A percentile compares a stretch with the other conserved stretches of the same genome.
Conservation (phyloP, 2,888 invertebrate species). For the Stegana nigrithorax region DNA sequence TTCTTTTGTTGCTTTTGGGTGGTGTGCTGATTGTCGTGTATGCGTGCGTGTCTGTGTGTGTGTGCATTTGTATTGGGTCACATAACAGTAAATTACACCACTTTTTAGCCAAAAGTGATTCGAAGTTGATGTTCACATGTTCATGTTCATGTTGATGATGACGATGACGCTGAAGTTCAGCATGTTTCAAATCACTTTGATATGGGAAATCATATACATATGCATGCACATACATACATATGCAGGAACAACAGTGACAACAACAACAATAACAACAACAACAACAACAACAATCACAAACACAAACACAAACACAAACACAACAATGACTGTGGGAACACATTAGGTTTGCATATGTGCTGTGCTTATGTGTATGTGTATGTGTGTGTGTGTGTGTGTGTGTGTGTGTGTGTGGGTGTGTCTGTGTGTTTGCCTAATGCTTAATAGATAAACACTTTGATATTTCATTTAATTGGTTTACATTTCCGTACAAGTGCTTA, state of each 20-base stretch:
- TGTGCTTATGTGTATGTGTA: neutral
- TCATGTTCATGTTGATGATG: neutral
- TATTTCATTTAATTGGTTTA: neutral
- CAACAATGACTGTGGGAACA: neutral
- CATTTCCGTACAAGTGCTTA: neutral
- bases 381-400: too few relatives aligned
- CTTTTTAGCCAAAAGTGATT: conserved; percentile 1
- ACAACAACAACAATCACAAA: neutral
- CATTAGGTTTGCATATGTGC: too few relatives aligned
- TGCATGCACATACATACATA: too few relatives aligned
- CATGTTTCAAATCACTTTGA: neutral
- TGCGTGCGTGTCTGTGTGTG: neutral
- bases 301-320: too few relatives aligned
- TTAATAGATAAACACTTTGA: neutral
- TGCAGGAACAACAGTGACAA: neutral
- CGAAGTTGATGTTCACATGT: neutral
- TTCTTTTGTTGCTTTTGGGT: neutral
- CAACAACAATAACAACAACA: neutral
- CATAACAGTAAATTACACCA: conserved; percentile 1
- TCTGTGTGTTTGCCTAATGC: neutral
- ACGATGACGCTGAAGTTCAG: neutral
- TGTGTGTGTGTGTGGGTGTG: neutral
- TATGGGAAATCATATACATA: too few relatives aligned
- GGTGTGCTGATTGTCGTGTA: neutral
- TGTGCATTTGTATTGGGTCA: neutral